Base-by-base conservation (phyloP, 2,113 vertebrate species). In the Sarotherodon lohbergeri region DNA sequence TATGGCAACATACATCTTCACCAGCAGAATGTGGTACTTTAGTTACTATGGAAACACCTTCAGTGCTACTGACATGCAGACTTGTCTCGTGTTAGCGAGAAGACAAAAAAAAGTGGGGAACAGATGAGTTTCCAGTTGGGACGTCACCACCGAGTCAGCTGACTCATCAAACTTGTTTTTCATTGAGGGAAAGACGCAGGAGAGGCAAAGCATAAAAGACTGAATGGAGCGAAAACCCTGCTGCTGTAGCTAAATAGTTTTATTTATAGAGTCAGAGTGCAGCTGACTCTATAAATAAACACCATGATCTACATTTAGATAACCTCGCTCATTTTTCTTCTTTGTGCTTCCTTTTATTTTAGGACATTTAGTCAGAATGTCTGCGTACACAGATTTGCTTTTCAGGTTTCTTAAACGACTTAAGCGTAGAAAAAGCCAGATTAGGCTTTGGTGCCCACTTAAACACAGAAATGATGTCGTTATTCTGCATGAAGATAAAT, bases 11-110 rank as follows among this genome's bases (percentile, higher is more conserved):
- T 36, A 13, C 3, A 88, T 52, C 52, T 39, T 24, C 73, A 78
- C 87, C 66, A 55, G 55, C 66, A 57, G 54, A n/a, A 63, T 59
- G 46, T 81, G 66, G 83, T 59, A 34, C 87, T 80, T 87, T 71
- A 2, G 93, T 92, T 88, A 83, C 91, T 68, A 91, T 91, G 87
- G 91, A 83, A 88, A 94, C 88, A 9, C 29, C 73, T 82, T 86
- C 29, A 80, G 7, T 57, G 81, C 46, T 66, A 80, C 86, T 91
- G 83, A 86, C 82, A 68, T 8, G 57, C 59, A 66, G 19, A 89
- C 83, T 87, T 85, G 48, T 91, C 82, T 83, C 2, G 5, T 34
- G 78, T 90, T 85, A 76, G 78, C 9, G 5, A 34, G 81, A 66
- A 86, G 63, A 91, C 5, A 39, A 68, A 41, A 29, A 39, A 84